These are phyloP conservation scores for Ictalurus punctatus DNA, from an alignment of 2,113 vertebrate genomes.

Conservation along the genomic window DNA sequence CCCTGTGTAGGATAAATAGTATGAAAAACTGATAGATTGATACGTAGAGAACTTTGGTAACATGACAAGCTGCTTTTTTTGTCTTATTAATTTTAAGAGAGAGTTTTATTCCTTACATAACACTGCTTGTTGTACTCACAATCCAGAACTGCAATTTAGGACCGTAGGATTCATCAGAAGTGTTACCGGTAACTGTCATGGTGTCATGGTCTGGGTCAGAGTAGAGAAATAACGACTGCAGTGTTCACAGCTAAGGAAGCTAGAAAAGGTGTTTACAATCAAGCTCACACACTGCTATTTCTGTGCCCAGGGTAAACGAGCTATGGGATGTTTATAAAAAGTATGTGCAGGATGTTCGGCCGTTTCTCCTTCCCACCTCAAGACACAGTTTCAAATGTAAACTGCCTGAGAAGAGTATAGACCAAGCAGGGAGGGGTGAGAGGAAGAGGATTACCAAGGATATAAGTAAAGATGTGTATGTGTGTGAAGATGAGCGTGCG, in stretches of 20 bases:
- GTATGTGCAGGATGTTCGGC: slow-evolving; percentile 3
- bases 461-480: slow-evolving; percentile 33
- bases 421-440: slow-evolving; percentile 2
- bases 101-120: not conserved
- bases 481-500: slow-evolving; percentile 25
- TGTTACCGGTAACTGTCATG: not conserved
- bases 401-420: not conserved
- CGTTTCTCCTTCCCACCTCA: not conserved
- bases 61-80: too few species aligned
- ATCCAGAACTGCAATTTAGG: not conserved
- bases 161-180: not conserved
- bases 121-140: not conserved
- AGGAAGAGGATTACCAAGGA: slow-evolving; percentile 20
- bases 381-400: slow-evolving; percentile 4
- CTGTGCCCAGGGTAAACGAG: not conserved
- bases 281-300: not conserved
- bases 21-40: too few species aligned
- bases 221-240: not conserved
- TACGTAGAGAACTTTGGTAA: too few species aligned
- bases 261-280: not conserved
- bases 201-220: not conserved
- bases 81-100: not conserved
- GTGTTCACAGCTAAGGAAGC: not conserved
- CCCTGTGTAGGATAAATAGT: too few species aligned
- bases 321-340: slow-evolving; percentile 15